These are phyloP conservation scores for Turritopsis rubra DNA, from an alignment of 30 jellyfish, hydroid and myxozoan genomes.

Conservation along the genomic window DNA sequence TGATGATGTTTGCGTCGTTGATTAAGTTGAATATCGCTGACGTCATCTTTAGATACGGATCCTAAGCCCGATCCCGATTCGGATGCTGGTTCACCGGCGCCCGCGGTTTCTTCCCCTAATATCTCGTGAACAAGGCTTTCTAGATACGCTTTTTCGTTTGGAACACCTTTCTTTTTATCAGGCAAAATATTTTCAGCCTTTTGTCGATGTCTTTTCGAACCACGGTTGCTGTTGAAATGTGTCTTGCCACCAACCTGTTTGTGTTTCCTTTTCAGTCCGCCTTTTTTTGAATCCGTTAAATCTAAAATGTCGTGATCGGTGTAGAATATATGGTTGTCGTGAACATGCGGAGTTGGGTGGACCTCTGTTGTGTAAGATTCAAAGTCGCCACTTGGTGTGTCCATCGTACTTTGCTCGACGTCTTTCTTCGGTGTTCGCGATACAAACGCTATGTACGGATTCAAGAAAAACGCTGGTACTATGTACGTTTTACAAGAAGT, in stretches of 20 bases:
- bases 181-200: neutral
- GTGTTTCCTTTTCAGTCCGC: neutral
- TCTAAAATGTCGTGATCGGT: conserved; percentile 1
- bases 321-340: neutral
- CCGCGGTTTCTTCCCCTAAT: conserved; percentile 18
- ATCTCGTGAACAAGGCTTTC: conserved; percentile 22
- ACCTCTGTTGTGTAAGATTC: conserved; percentile 15
- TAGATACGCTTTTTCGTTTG: neutral
- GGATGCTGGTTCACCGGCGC: conserved; percentile 9
- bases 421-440: conserved; percentile 31
- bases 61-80: conserved; percentile 39
- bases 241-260: conserved; percentile 21
- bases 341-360: conserved; percentile 12
- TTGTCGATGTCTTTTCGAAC: neutral
- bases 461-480: conserved; percentile 63
- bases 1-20: neutral
- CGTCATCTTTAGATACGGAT: conserved; percentile 33
- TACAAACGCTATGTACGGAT: conserved; percentile 71
- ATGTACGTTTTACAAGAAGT: conserved; percentile 65
- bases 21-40: neutral
- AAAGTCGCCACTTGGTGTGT: conserved; percentile 10
- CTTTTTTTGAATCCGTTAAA: neutral
- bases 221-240: neutral
- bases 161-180: neutral
- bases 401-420: conserved; percentile 13